Percentiles rank a stretch among this genome's conserved stretches.
Evolutionary conservation across 2,113 vertebrate genomes (phyloP).

Genomic region (Gopherus flavomarginatus): DNA sequence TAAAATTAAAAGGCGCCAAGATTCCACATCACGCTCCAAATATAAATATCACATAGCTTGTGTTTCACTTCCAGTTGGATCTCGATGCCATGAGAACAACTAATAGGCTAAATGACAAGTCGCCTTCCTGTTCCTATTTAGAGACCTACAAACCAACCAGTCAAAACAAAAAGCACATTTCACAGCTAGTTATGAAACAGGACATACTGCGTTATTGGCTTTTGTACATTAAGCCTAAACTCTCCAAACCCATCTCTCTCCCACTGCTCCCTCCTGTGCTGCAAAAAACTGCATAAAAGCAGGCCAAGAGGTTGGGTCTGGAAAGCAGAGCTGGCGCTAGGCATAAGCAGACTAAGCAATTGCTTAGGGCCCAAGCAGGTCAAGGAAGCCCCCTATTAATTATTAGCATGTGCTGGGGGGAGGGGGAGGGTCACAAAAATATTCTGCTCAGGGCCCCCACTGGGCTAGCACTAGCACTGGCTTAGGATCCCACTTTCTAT

Average conservation of each 20-base stretch:
- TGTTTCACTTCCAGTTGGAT: slow-evolving; percentile 36
- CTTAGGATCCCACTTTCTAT: background rate
- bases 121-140: slow-evolving; percentile 32
- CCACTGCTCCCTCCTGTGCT: no score
- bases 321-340: background rate
- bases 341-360: background rate
- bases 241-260: background rate
- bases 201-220: background rate
- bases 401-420: background rate
- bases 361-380: background rate
- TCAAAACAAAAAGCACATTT: slow-evolving; percentile 40
- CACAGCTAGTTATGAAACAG: background rate
- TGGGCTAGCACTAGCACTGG: background rate
- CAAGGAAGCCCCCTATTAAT: background rate
- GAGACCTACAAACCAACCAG: slow-evolving; percentile 3
- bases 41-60: slow-evolving; percentile 27
- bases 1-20: background rate
- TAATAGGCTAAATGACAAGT: slow-evolving; percentile 29
- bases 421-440: background rate
- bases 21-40: slow-evolving; percentile 9
- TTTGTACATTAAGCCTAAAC: background rate
- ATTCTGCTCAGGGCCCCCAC: background rate
- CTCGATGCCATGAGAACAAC: slow-evolving; percentile 14
- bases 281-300: background rate
- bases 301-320: background rate